phyloP scores from a whole-genome alignment of 2,888 invertebrate species.

The Scaptodrosophila latifasciaeformis region DNA sequence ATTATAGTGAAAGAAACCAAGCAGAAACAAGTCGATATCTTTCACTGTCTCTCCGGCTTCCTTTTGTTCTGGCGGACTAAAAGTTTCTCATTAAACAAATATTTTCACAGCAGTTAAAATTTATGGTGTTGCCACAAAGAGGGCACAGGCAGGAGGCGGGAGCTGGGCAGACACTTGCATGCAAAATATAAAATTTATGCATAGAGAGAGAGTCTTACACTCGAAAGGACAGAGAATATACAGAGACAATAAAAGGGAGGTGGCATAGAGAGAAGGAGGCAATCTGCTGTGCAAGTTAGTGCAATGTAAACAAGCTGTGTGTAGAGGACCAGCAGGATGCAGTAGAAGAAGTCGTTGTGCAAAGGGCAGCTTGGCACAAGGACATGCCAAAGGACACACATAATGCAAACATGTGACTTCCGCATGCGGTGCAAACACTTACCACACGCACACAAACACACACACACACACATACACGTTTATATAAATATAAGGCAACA shows the following conservation, averaged over 20 bases:
- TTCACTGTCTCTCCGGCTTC: no score
- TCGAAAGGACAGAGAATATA: not conserved
- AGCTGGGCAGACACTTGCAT: constrained; percentile 8
- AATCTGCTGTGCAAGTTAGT: constrained; percentile 41
- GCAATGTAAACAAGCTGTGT: constrained; percentile 54
- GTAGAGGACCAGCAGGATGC: constrained; percentile 24
- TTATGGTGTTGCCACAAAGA: constrained; percentile 49
- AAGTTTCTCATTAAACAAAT: constrained; percentile 71
- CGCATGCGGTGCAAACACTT: constrained; percentile 71
- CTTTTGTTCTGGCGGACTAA: constrained; percentile 44
- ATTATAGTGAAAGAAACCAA: constrained; percentile 40
- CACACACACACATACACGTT: constrained; percentile 8
- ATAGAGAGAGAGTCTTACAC: constrained; percentile 20
- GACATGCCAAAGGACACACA: constrained; percentile 70
- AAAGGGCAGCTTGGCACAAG: constrained; percentile 41
- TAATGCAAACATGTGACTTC: constrained; percentile 69
- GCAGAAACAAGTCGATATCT: no score
- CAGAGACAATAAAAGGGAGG: not conserved
- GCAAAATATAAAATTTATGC: constrained; percentile 56
- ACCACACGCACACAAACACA: constrained; percentile 31
- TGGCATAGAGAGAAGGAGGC: not conserved
- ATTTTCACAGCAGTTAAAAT: constrained; percentile 68
- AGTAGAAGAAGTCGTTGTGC: no score
- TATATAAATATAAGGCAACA: not conserved
- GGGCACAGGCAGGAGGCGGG: constrained; percentile 4